Evolutionary conservation across 2,113 vertebrate genomes (phyloP).

Genomic region (Callospermophilus lateralis): DNA sequence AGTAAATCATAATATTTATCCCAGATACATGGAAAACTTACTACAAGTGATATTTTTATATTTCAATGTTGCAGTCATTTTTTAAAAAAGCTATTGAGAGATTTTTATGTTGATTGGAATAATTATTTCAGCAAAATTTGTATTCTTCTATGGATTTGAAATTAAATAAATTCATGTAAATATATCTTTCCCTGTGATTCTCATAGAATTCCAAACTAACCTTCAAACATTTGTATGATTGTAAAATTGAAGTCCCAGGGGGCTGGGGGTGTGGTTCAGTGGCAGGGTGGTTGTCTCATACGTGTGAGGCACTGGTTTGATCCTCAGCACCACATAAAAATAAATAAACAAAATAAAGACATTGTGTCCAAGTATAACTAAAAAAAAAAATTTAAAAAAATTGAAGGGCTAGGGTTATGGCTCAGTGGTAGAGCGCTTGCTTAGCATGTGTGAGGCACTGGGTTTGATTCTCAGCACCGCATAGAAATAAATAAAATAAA

Average conservation of each 20-base stretch:
- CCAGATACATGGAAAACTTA: not conserved
- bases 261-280: too few species aligned
- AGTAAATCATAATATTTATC: not conserved
- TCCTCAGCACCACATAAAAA: too few species aligned
- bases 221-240: not conserved
- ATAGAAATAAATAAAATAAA: too few species aligned
- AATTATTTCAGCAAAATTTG: not conserved
- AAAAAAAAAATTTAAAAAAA: too few species aligned
- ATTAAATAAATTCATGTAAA: constrained; percentile 15
- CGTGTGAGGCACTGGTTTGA: too few species aligned
- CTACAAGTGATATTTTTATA: not conserved
- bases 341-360: too few species aligned
- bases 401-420: too few species aligned
- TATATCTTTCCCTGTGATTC: not conserved
- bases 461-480: too few species aligned
- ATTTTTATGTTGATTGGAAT: not conserved
- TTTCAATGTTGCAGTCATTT: not conserved
- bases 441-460: too few species aligned
- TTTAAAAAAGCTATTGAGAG: not conserved
- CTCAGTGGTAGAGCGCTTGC: too few species aligned
- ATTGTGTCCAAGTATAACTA: too few species aligned
- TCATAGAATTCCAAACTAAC: not conserved
- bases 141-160: not conserved
- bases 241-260: not conserved
- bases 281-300: too few species aligned